phyloP scores from a whole-genome alignment of 2,888 invertebrate genomes.

The Romanomermis culicivorax region DNA sequence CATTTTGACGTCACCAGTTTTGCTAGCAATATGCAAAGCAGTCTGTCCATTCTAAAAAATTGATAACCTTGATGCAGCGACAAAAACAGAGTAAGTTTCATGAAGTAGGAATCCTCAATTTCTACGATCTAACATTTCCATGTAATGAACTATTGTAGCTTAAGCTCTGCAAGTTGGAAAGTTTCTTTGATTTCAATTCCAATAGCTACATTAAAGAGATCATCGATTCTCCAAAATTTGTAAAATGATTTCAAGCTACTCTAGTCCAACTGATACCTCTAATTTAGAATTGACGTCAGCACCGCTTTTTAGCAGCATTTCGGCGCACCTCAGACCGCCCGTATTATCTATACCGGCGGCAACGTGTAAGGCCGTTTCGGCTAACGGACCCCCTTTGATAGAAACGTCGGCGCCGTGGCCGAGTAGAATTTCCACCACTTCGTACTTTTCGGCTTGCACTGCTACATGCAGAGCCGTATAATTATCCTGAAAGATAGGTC shows the following conservation, averaged over 20 bases:
- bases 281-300: constrained; percentile 85
- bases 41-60: constrained; percentile 55
- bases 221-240: no score
- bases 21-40: constrained; percentile 82
- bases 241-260: no score
- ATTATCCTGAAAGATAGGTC: constrained; percentile 51
- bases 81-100: neutral
- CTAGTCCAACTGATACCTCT: no score
- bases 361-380: constrained; percentile 87
- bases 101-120: no score
- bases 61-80: neutral
- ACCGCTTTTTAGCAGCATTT: constrained; percentile 91
- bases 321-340: constrained; percentile 48
- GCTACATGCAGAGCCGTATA: constrained; percentile 94
- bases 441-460: constrained; percentile 39
- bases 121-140: no score
- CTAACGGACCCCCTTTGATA: constrained; percentile 48
- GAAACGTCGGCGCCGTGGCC: constrained; percentile 95
- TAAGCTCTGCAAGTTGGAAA: no score
- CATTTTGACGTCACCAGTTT: constrained; percentile 68
- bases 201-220: no score
- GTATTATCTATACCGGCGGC: constrained; percentile 52
- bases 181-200: no score
- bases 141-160: no score
- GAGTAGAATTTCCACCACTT: constrained; percentile 60